Percentiles rank a stretch among this genome's conserved stretches.
Evolutionary conservation across 1,140 invertebrate genomes (phyloP).

Genomic region (Camponotus pennsylvanicus): DNA sequence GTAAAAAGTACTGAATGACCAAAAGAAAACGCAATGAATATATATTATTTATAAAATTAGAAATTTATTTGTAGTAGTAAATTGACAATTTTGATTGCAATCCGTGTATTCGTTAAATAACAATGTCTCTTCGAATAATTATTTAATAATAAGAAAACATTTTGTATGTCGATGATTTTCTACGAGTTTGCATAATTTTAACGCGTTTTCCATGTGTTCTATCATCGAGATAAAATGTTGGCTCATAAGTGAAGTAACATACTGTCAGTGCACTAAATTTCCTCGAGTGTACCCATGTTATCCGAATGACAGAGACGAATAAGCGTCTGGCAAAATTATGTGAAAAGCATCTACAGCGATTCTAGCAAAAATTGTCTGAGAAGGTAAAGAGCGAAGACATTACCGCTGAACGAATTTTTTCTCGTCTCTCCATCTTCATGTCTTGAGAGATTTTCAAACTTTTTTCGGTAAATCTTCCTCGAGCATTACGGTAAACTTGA

Average conservation of each 20-base stretch:
- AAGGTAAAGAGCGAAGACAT: constrained; percentile 33
- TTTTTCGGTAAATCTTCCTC: neutral
- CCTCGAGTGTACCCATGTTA: constrained; percentile 12
- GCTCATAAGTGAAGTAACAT: constrained; percentile 2
- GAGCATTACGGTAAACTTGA: neutral
- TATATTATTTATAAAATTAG: neutral
- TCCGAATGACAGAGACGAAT: constrained; percentile 8
- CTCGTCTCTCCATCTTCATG: neutral
- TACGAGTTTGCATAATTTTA: neutral
- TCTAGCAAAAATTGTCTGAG: constrained; percentile 17
- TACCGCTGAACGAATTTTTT: constrained; percentile 1
- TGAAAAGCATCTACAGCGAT: constrained; percentile 10
- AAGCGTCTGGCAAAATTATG: constrained; percentile 15
- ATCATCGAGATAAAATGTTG: constrained; percentile 22
- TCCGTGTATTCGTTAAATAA: neutral
- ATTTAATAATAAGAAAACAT: neutral
- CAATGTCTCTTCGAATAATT: neutral
- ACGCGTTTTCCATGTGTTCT: neutral
- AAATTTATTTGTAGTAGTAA: too few species aligned
- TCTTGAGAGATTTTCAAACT: constrained; percentile 9
- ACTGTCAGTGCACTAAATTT: constrained; percentile 15
- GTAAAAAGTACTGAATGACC: neutral
- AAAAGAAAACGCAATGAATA: neutral
- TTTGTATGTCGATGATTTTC: neutral
- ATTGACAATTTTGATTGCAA: neutral